phyloP scores from a whole-genome alignment of 2,888 invertebrate genomes.

The Kuschelorhynchus macadamiae region DNA sequence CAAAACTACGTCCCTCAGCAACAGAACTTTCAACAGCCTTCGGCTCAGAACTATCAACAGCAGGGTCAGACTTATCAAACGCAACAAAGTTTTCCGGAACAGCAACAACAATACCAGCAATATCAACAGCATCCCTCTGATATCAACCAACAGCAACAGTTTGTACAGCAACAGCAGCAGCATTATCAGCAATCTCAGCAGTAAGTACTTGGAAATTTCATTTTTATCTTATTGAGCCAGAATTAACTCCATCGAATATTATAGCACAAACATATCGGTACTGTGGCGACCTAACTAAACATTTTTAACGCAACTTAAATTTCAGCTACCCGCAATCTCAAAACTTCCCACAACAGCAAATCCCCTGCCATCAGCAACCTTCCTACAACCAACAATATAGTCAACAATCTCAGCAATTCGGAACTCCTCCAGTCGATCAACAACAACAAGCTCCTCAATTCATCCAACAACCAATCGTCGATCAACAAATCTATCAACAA shows the following conservation, averaged over 20 bases:
- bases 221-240: not conserved
- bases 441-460: constrained; percentile 50
- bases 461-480: constrained; percentile 45
- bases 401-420: constrained; percentile 42
- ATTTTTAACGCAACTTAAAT: not conserved
- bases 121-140: constrained; percentile 60
- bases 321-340: constrained; percentile 34
- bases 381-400: constrained; percentile 37
- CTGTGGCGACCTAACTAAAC: too few species aligned
- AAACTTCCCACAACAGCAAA: constrained; percentile 18
- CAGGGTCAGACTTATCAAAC: constrained; percentile 45
- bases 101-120: constrained; percentile 37
- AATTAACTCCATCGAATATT: too few species aligned
- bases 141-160: constrained; percentile 65
- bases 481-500: constrained; percentile 49
- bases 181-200: constrained; percentile 58
- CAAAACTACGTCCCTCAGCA: constrained; percentile 47
- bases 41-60: constrained; percentile 37
- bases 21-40: constrained; percentile 10
- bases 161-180: constrained; percentile 71
- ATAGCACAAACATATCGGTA: too few species aligned
- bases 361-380: constrained; percentile 30
- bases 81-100: constrained; percentile 51
- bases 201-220: constrained; percentile 1
- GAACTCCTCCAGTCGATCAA: constrained; percentile 43